Percentiles rank a stretch among this genome's conserved stretches.
Evolutionary conservation across 2,113 vertebrate species (phyloP).

Genomic region (Hyperopisus bebe): DNA sequence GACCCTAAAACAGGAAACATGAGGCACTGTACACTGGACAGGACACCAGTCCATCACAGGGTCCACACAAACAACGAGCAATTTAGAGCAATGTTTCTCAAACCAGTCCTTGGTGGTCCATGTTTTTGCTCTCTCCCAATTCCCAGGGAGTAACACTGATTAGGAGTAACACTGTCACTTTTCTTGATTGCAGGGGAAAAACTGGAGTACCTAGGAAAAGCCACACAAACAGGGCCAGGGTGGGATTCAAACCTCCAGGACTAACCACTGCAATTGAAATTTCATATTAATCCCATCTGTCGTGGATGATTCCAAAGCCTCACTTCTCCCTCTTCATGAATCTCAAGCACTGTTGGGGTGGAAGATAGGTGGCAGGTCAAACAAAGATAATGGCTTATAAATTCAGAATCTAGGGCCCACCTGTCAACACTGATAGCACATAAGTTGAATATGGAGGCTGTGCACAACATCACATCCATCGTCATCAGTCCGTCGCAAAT

Average conservation of each 20-base stretch:
- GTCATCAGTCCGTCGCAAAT: slow-evolving; percentile 85
- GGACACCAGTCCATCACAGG: not conserved
- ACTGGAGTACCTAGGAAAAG: not conserved
- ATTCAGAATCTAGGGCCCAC: slow-evolving; percentile 29
- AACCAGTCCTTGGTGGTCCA: no score
- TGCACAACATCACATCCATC: slow-evolving; percentile 92
- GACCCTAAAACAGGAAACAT: not conserved
- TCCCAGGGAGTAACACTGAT: no score
- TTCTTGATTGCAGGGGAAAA: not conserved
- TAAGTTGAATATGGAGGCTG: slow-evolving; percentile 89
- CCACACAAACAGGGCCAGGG: not conserved
- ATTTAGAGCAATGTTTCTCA: not conserved
- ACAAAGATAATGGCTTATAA: not conserved
- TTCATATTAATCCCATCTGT: not conserved
- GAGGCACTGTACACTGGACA: not conserved
- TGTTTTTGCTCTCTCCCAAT: no score
- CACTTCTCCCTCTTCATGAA: not conserved
- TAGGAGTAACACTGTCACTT: not conserved
- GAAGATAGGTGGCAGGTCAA: not conserved
- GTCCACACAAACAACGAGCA: not conserved
- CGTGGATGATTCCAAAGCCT: not conserved
- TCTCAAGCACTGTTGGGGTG: not conserved
- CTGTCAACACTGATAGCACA: slow-evolving; percentile 91
- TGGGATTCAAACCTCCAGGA: not conserved
- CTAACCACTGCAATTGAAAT: not conserved